phyloP scores from a whole-genome alignment of 2,888 invertebrate species.

The Stenotaenia linearis region DNA sequence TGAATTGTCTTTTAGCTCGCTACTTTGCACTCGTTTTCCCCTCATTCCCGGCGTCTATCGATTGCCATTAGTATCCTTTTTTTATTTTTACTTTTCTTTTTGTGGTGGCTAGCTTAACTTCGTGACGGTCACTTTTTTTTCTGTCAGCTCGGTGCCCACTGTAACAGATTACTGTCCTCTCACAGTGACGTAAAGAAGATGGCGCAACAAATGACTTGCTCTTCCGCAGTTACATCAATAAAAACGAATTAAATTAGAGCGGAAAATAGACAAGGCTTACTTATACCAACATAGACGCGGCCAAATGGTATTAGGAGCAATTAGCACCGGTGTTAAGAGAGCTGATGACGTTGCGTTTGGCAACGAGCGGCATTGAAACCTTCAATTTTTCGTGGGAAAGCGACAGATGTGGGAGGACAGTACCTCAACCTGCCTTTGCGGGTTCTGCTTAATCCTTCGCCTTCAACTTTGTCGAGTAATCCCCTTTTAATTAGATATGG shows the following conservation, averaged over 20 bases:
- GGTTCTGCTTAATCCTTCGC: background rate
- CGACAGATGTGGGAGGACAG: background rate
- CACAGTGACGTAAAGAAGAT: background rate
- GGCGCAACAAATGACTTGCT: background rate
- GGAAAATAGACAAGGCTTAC: background rate
- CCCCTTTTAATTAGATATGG: slow-evolving; percentile 28
- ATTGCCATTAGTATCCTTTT: background rate
- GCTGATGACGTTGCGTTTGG: background rate
- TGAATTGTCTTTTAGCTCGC: background rate
- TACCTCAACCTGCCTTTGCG: background rate
- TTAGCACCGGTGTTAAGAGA: background rate
- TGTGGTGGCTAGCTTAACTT: background rate
- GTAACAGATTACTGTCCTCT: background rate
- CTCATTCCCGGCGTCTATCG: background rate
- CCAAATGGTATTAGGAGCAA: background rate
- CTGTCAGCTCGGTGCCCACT: background rate
- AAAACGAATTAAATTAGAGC: background rate
- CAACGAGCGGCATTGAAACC: background rate
- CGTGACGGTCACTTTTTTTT: background rate
- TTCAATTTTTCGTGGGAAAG: background rate
- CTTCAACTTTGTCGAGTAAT: slow-evolving; percentile 4
- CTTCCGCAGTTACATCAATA: background rate
- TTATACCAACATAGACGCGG: background rate
- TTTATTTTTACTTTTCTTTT: background rate
- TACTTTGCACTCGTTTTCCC: background rate